Conservation (phyloP, 2,113 vertebrate species). For the Globicephala melas region DNA sequence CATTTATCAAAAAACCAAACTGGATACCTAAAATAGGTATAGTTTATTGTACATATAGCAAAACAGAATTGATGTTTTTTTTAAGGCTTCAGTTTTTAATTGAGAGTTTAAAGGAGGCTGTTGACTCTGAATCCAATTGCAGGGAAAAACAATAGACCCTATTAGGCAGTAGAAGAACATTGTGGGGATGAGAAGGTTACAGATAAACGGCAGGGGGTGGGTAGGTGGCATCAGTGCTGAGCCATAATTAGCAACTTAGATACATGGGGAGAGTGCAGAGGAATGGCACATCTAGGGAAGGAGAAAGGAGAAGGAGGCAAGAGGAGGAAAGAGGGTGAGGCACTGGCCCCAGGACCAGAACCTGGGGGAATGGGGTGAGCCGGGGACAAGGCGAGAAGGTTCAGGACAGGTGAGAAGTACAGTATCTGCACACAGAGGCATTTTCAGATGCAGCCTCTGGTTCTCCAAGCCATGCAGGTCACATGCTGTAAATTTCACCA, state of each 20-base stretch:
- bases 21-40: not conserved
- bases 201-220: not conserved
- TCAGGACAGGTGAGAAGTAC: not conserved
- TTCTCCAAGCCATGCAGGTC: not conserved
- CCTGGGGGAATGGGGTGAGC: too few species aligned
- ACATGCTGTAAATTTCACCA: not conserved
- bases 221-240: not conserved
- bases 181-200: not conserved
- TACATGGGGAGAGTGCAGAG: not conserved
- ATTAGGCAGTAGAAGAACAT: not conserved
- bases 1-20: not conserved
- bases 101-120: not conserved
- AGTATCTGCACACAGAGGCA: not conserved
- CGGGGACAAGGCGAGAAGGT: rapidly evolving
- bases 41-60: not conserved
- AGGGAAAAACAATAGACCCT: not conserved
- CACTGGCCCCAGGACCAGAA: rapidly evolving
- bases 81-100: not conserved
- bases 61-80: not conserved
- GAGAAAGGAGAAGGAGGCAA: not conserved
- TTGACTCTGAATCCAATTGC: not conserved
- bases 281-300: not conserved
- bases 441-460: not conserved
- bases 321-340: not conserved
- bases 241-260: not conserved